These are phyloP conservation scores for Passer montanus DNA, from an alignment of 2,113 vertebrate genomes.

Conservation along the genomic window DNA sequence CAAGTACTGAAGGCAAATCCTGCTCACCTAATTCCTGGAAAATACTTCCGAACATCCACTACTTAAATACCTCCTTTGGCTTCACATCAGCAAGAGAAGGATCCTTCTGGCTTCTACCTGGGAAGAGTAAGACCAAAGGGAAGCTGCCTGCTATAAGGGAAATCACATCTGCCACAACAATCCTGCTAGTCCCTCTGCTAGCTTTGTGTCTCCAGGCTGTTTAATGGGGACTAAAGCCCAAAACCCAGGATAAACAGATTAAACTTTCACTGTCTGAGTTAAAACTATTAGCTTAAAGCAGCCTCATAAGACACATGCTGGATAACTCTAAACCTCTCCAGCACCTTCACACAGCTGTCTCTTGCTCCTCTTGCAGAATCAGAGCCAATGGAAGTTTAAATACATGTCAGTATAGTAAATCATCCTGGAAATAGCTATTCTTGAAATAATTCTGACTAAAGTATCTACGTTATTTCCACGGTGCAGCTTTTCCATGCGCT, in stretches of 20 bases:
- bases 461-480: not conserved
- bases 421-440: not conserved
- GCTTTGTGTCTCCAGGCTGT: not conserved
- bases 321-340: not conserved
- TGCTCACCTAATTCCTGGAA: not conserved
- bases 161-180: not conserved
- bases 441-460: not conserved
- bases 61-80: not conserved
- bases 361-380: not conserved
- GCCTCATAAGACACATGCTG: not conserved
- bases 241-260: not conserved
- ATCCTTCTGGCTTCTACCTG: not conserved
- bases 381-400: not conserved
- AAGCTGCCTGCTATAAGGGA: not conserved
- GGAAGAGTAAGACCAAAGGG: not conserved
- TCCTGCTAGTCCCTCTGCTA: not conserved
- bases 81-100: not conserved
- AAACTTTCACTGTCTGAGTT: not conserved
- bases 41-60: not conserved
- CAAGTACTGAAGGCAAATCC: not conserved
- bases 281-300: conserved; percentile 1
- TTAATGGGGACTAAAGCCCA: not conserved
- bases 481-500: not conserved
- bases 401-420: not conserved
- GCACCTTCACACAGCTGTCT: not conserved